Evolutionary conservation across 2,113 vertebrate genomes (phyloP).

Genomic region (Pygoscelis antarcticus): DNA sequence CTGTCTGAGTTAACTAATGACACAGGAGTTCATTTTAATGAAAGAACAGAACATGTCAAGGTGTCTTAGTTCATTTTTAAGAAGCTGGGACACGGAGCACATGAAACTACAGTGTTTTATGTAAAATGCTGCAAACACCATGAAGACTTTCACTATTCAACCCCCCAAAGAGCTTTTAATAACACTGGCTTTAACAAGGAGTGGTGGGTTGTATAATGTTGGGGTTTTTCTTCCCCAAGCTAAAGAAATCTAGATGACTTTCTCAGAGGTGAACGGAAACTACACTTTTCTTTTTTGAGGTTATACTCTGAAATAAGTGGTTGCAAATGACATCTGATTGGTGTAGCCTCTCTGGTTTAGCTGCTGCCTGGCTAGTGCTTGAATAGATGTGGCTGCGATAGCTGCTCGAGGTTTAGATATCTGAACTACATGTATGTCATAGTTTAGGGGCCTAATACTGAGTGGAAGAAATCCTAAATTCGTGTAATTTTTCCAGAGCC

Average conservation of each 20-base stretch:
- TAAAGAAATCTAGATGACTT: neutral
- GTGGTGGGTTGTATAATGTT: neutral
- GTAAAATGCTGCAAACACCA: neutral
- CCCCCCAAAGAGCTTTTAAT: neutral
- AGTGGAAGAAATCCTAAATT: neutral
- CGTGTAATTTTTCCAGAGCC: neutral
- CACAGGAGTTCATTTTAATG: neutral
- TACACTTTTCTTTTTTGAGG: neutral
- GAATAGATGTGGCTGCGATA: neutral
- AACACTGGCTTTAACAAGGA: neutral
- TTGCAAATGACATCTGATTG: neutral
- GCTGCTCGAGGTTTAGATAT: neutral
- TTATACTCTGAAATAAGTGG: neutral
- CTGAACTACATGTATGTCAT: neutral
- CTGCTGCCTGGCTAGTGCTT: neutral
- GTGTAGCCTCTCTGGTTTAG: accelerated
- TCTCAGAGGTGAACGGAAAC: neutral
- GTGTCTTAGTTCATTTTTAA: neutral
- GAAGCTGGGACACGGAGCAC: neutral
- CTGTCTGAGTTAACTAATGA: neutral
- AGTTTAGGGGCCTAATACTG: neutral
- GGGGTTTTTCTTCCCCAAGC: accelerated
- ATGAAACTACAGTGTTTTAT: neutral
- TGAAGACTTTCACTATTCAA: neutral
- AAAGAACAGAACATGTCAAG: neutral